Evolutionary conservation across 1,140 invertebrate genomes (phyloP).

Genomic region (Neotoxoptera formosana): DNA sequence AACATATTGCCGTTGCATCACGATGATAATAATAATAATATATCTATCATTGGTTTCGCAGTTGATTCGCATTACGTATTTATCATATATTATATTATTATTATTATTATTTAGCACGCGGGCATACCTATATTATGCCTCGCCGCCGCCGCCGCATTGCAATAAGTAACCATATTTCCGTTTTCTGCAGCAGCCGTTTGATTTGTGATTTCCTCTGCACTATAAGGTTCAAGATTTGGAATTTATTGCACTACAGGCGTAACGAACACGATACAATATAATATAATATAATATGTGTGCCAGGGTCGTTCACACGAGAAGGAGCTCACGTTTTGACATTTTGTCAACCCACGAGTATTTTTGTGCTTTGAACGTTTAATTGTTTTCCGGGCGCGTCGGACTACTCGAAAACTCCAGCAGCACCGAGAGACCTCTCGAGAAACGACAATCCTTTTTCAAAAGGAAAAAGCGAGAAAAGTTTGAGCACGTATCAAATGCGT

Average conservation of each 20-base stretch:
- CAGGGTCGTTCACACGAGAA: conserved; percentile 8
- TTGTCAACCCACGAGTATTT: conserved; percentile 33
- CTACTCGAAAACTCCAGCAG: not conserved
- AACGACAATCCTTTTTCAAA: not conserved
- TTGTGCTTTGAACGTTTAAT: not conserved
- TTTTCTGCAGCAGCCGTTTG: not conserved
- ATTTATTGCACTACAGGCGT: conserved; percentile 19
- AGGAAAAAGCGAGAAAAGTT: not conserved
- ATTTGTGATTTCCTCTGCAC: conserved; percentile 37
- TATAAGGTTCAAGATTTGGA: not conserved
- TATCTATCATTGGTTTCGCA: not conserved
- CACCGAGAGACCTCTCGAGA: not conserved
- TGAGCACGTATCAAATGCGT: conserved; percentile 17
- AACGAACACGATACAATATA: not conserved
- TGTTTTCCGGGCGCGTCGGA: not conserved
- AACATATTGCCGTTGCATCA: not conserved
- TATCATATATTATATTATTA: not conserved
- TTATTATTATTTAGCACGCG: no score
- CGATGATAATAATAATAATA: not conserved
- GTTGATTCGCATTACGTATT: not conserved
- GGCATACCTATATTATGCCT: not conserved
- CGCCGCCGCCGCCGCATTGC: not conserved
- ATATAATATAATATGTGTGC: conserved; percentile 1
- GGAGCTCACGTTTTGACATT: conserved; percentile 33
- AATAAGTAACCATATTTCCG: conserved; percentile 20